Conservation (phyloP, 2,888 invertebrate genomes). For the Gandaritis pyraliata region DNA sequence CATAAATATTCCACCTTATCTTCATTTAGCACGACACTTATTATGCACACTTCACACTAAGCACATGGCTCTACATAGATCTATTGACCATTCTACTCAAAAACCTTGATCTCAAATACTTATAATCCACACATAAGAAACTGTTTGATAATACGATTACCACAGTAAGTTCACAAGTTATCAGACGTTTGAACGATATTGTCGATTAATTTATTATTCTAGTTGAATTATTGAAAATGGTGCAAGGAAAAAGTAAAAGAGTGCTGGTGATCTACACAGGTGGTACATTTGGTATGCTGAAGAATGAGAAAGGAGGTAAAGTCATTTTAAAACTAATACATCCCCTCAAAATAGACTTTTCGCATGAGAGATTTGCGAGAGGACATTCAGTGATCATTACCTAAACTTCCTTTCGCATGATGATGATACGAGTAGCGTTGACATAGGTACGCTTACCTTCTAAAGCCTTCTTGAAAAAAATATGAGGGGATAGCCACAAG, state of each 20-base stretch:
- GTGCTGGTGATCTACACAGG: conserved; percentile 91
- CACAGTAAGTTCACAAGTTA: conserved; percentile 2
- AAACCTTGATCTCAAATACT: conserved; percentile 6
- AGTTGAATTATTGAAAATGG: conserved; percentile 51
- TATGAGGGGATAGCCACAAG: no score
- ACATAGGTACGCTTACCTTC: no score
- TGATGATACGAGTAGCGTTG: no score
- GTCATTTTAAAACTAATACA: not conserved
- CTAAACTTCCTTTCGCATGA: no score
- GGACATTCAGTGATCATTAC: no score
- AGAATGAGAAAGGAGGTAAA: conserved; percentile 91
- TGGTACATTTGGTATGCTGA: conserved; percentile 98
- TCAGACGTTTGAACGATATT: conserved; percentile 6
- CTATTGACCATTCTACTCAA: no score
- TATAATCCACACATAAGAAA: not conserved
- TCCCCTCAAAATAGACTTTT: not conserved
- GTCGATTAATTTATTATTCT: not conserved
- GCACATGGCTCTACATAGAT: no score
- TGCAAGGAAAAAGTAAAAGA: conserved; percentile 54
- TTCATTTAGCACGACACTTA: no score
- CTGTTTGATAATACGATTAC: not conserved
- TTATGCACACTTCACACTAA: no score
- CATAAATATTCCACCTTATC: no score
- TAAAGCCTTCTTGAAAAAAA: no score
- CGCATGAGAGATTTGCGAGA: no score